These are phyloP conservation scores for Pedetes capensis DNA, from an alignment of 2,113 vertebrate genomes.

Conservation along the genomic window DNA sequence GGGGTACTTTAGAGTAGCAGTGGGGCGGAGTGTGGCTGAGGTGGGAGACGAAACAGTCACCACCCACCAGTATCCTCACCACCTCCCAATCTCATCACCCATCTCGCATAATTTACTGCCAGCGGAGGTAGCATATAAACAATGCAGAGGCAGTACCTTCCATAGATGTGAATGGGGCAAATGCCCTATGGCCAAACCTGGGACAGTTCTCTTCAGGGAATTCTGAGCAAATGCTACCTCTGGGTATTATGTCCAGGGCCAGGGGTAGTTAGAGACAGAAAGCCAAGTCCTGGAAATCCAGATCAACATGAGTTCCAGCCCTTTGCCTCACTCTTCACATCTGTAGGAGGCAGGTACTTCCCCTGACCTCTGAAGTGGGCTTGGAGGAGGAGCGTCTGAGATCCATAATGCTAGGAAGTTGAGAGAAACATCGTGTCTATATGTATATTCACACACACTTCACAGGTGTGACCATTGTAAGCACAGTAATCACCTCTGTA, in stretches of 20 bases:
- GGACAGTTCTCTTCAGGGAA: neutral
- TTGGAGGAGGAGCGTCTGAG: neutral
- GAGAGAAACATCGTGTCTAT: neutral
- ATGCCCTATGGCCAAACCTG: neutral
- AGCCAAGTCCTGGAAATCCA: neutral
- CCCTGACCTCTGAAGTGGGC: neutral
- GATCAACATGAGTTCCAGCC: neutral
- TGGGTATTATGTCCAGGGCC: neutral
- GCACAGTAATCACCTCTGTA: neutral
- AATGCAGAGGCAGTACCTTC: neutral
- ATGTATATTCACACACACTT: neutral
- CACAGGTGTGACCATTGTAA: neutral
- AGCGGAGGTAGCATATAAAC: neutral
- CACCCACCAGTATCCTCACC: accelerated
- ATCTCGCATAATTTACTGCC: neutral
- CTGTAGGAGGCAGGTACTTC: neutral
- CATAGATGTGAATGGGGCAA: neutral
- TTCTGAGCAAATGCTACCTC: neutral
- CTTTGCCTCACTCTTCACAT: neutral
- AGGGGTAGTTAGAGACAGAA: neutral
- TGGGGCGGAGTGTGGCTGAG: neutral
- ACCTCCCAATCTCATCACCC: no score
- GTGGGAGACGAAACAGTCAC: neutral
- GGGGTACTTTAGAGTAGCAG: neutral
- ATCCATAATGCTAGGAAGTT: neutral